A percentile compares a stretch with the other conserved stretches of the same genome.
Evolutionary conservation across 2,888 invertebrate species (phyloP).

Genomic region (Shargacucullia verbasci): DNA sequence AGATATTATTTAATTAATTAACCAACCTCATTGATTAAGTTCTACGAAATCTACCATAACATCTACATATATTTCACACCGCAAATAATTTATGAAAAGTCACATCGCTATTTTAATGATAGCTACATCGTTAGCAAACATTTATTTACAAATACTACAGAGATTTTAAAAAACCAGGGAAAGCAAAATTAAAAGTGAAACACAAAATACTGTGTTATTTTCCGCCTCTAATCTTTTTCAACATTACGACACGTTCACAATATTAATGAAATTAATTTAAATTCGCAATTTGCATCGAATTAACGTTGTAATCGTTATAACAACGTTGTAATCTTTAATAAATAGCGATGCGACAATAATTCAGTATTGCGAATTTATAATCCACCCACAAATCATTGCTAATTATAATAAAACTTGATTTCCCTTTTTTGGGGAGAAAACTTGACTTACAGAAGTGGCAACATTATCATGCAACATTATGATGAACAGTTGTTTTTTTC

Average conservation of each 20-base stretch:
- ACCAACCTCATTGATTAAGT: too few species aligned
- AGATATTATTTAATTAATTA: too few species aligned
- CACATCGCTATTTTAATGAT: conserved; percentile 38
- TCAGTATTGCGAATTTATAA: conserved; percentile 4
- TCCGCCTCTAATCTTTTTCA: conserved; percentile 19
- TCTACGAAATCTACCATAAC: too few species aligned
- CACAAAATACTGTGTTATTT: conserved; percentile 22
- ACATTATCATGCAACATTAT: too few species aligned
- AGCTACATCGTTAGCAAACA: conserved; percentile 29
- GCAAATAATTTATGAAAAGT: conserved; percentile 18
- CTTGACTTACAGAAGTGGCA: too few species aligned
- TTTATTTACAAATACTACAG: conserved; percentile 4
- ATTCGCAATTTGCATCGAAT: conserved; percentile 36
- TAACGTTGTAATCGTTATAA: conserved; percentile 34
- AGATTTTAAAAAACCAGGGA: conserved; percentile 10
- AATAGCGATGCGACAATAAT: conserved; percentile 19
- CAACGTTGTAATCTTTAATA: conserved; percentile 37
- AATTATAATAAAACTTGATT: background rate
- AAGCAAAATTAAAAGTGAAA: too few species aligned
- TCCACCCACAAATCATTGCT: background rate
- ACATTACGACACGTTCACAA: conserved; percentile 19
- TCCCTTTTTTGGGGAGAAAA: too few species aligned
- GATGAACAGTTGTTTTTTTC: too few species aligned
- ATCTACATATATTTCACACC: too few species aligned
- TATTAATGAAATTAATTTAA: conserved; percentile 39